Percentiles rank a stretch among this genome's conserved stretches.
Evolutionary conservation across 2,113 vertebrate genomes (phyloP).

Genomic region (Oncorhynchus mykiss): DNA sequence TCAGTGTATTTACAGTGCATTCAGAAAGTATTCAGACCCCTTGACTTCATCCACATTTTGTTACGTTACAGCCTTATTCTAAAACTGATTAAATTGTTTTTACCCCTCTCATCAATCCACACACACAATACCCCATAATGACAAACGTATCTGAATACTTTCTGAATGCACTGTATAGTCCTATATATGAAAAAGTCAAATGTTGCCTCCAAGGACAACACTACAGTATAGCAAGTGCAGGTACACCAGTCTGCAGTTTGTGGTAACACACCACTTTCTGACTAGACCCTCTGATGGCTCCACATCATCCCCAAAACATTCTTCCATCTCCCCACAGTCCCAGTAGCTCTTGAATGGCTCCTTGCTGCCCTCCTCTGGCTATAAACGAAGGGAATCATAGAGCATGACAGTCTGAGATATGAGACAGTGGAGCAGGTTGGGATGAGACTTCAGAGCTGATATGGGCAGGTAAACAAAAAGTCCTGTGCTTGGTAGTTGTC

Average conservation of each 20-base stretch:
- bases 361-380: conserved; percentile 1
- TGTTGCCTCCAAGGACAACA: background rate
- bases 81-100: too few species aligned
- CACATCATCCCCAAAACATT: background rate
- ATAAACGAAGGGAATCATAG: background rate
- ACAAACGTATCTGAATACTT: too few species aligned
- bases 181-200: background rate
- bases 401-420: background rate
- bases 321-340: background rate
- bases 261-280: background rate
- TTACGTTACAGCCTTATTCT: too few species aligned
- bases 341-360: background rate
- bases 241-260: background rate
- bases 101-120: too few species aligned
- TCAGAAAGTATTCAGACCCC: too few species aligned
- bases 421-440: too few species aligned
- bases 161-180: background rate
- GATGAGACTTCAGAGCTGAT: background rate
- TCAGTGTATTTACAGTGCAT: too few species aligned
- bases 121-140: too few species aligned
- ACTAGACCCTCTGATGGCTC: background rate
- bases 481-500: background rate
- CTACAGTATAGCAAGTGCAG: background rate
- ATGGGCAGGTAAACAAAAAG: background rate
- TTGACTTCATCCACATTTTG: too few species aligned